Evolutionary conservation across 2,113 vertebrate species (phyloP).

Genomic region (Melospiza melodia): DNA sequence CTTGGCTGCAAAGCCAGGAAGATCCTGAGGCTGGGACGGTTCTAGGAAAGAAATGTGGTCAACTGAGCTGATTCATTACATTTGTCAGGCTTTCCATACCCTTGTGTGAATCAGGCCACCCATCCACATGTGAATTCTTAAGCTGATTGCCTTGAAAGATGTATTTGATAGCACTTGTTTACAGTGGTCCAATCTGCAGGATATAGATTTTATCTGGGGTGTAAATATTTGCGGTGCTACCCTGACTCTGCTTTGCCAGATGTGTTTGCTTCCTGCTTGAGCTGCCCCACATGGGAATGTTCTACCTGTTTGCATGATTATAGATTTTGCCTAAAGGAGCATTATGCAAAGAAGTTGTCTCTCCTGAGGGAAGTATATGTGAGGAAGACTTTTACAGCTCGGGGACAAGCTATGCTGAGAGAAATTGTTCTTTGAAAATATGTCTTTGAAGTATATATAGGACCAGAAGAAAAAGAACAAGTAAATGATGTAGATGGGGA

Average conservation of each 20-base stretch:
- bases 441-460: constrained; percentile 34
- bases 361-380: neutral
- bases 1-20: neutral
- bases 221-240: constrained; percentile 9
- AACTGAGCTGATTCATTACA: neutral
- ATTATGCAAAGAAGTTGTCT: neutral
- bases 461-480: constrained; percentile 21
- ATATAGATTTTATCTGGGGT: neutral
- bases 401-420: neutral
- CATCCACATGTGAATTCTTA: neutral
- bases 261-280: neutral
- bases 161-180: neutral
- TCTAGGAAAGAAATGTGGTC: neutral
- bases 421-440: constrained; percentile 36
- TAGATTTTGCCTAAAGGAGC: constrained; percentile 27
- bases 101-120: fast-evolving
- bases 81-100: neutral
- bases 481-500: neutral
- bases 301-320: constrained; percentile 41
- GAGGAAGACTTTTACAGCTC: constrained; percentile 33
- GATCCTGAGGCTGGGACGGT: neutral
- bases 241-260: neutral
- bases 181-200: neutral
- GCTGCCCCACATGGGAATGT: neutral
- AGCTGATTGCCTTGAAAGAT: neutral